Evolutionary conservation across 2,797 vertebrate species (phyloP).

Genomic region (Gephyroberyx darwinii): DNA sequence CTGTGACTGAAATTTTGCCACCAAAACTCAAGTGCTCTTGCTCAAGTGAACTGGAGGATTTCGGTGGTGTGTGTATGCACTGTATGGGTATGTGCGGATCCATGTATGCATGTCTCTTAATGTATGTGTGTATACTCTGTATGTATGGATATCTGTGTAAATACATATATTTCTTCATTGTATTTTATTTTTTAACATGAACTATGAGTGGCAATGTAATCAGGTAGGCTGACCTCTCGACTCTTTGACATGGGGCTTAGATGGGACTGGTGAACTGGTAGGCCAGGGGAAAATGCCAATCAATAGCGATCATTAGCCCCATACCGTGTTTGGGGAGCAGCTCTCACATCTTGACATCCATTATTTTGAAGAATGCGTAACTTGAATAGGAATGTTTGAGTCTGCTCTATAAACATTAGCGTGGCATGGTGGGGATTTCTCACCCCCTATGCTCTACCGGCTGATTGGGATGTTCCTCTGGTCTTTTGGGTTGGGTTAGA

Average conservation of each 20-base stretch:
- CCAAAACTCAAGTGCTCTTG: neutral
- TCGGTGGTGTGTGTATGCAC: constrained; percentile 35
- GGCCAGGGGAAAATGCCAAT: constrained; percentile 20
- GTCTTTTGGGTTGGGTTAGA: constrained; percentile 13
- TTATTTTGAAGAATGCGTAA: too few relatives aligned
- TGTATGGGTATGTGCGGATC: constrained; percentile 49
- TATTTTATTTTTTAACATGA: constrained; percentile 31
- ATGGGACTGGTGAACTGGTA: constrained; percentile 2
- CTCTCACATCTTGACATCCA: neutral
- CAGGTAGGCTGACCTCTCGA: constrained; percentile 1
- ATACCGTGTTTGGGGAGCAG: neutral
- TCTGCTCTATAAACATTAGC: too few relatives aligned
- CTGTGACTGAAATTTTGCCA: constrained; percentile 35
- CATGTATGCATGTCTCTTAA: constrained; percentile 39
- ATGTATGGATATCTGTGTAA: constrained; percentile 66
- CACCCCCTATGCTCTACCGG: neutral
- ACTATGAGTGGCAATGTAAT: constrained; percentile 31
- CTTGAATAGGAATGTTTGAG: too few relatives aligned
- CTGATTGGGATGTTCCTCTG: constrained; percentile 5
- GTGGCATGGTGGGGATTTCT: neutral
- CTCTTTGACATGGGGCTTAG: neutral
- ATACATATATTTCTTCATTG: constrained; percentile 60
- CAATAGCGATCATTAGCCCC: constrained; percentile 3
- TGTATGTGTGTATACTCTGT: constrained; percentile 52
- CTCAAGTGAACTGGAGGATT: neutral